phyloP scores from a whole-genome alignment of 2,113 vertebrate genomes.

The Notarius quadriscutis region DNA sequence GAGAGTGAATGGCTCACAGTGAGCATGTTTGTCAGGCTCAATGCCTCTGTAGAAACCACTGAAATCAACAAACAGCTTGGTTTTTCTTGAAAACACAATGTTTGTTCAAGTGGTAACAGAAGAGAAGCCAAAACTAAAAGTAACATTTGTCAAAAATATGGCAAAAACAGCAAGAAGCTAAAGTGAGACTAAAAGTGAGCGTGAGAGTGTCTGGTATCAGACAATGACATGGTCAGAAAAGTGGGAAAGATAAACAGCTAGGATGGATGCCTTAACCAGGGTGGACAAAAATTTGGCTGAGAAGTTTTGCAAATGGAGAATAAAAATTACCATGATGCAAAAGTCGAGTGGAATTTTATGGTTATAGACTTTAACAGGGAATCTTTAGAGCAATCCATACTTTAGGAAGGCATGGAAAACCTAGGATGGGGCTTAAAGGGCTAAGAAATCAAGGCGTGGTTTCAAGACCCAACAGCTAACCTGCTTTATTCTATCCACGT shows the following conservation, averaged over 20 bases:
- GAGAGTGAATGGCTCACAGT: background rate
- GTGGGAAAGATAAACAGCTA: background rate
- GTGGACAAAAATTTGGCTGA: too few species aligned
- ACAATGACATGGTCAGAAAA: background rate
- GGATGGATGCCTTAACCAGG: too few species aligned
- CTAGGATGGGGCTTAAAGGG: background rate
- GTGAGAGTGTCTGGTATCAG: background rate
- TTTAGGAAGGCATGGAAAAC: background rate
- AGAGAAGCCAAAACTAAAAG: background rate
- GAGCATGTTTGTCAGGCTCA: background rate
- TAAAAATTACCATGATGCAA: too few species aligned
- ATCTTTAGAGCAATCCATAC: background rate
- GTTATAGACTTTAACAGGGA: too few species aligned
- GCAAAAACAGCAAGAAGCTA: background rate
- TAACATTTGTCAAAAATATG: background rate
- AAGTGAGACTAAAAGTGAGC: background rate
- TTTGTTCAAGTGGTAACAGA: background rate
- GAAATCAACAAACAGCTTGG: background rate
- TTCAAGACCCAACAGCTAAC: background rate
- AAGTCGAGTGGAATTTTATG: too few species aligned
- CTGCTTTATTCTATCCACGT: too few species aligned
- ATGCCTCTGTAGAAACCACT: background rate
- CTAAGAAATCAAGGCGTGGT: background rate
- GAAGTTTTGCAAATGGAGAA: too few species aligned
- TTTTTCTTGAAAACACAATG: background rate